phyloP scores from a whole-genome alignment of 2,797 vertebrate genomes.

The Rhinella marina region DNA sequence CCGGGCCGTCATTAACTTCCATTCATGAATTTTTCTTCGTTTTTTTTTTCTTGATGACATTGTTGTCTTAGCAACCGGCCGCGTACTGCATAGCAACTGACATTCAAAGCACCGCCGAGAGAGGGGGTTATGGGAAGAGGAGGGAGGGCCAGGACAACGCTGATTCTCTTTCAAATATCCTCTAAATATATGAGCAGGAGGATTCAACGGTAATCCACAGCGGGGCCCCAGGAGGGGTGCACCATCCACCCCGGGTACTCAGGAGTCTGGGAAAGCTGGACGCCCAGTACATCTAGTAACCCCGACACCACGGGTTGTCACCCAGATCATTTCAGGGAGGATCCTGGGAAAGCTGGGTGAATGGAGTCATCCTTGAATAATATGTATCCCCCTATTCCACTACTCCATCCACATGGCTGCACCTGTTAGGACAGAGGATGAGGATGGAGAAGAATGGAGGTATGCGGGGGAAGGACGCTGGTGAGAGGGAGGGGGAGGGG shows the following conservation, averaged over 20 bases:
- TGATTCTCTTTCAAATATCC: neutral
- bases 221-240: no score
- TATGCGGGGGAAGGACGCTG: neutral
- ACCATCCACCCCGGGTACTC: no score
- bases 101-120: neutral
- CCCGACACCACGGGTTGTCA: neutral
- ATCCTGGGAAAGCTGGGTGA: neutral
- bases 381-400: neutral
- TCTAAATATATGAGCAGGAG: neutral
- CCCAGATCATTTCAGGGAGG: neutral
- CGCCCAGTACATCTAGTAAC: neutral
- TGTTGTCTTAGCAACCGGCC: slow-evolving; percentile 19
- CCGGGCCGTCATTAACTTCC: slow-evolving; percentile 14
- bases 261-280: neutral
- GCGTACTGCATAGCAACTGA: slow-evolving; percentile 18
- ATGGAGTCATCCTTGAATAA: neutral
- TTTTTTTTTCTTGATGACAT: neutral
- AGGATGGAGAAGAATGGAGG: neutral
- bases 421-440: neutral
- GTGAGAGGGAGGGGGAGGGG: slow-evolving; percentile 49
- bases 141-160: neutral
- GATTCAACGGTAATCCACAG: neutral
- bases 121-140: slow-evolving; percentile 1
- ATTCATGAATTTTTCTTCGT: slow-evolving; percentile 14
- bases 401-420: neutral